A percentile compares a stretch with the other conserved stretches of the same genome.
Conservation (phyloP, 2,113 vertebrate genomes). For the Stictonetta naevosa region DNA sequence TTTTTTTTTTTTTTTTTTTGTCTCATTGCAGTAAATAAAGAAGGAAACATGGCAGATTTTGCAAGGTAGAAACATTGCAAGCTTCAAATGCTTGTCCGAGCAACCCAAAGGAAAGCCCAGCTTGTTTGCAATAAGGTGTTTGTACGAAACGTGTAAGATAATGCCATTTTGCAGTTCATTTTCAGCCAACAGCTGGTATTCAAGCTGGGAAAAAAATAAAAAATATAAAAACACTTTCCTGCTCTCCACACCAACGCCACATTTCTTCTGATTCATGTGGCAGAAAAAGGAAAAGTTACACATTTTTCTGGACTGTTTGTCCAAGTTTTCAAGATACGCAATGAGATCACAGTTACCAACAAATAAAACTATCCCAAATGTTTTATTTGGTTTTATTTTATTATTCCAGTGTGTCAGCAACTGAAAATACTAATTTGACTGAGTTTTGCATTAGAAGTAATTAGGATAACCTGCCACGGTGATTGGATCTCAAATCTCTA, state of each 20-base stretch:
- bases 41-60: neutral
- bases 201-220: neutral
- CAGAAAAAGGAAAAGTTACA: neutral
- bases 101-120: neutral
- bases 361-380: neutral
- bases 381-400: neutral
- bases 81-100: neutral
- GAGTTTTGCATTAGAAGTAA: neutral
- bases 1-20: neutral
- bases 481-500: neutral
- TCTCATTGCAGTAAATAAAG: neutral
- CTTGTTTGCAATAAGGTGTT: neutral
- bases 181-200: neutral
- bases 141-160: neutral
- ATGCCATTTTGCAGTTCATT: neutral
- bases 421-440: rapidly evolving
- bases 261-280: neutral
- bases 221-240: neutral
- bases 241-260: neutral
- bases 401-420: neutral
- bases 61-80: neutral
- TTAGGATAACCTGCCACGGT: neutral
- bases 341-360: neutral
- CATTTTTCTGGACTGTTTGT: neutral
- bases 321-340: neutral